Evolutionary conservation across 2,888 invertebrate genomes (phyloP), one percentile per base, ranked within the genome.

Genomic region (Liodrosophila aerea): DNA sequence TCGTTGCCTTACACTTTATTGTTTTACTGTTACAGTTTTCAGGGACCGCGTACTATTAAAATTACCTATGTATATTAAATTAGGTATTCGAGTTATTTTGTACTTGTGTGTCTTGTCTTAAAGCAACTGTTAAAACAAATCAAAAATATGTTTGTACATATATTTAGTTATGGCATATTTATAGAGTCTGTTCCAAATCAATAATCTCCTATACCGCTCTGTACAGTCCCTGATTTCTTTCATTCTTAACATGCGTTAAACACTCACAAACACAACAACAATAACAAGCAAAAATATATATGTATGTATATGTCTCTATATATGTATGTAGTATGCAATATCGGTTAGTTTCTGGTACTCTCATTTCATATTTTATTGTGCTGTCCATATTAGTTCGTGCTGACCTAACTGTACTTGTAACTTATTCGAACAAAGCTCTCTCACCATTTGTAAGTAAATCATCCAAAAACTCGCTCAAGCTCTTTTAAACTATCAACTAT

Each of bases 1-100:
- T 76, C 82, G 73, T 81, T 77, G 75, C 61, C 70, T 53, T 41
- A 29, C 50, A 53, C 61, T 53, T 77, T 77, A 75, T 77, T 76
- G 73, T 76, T 66, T 47, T 56, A n/a, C 36, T 44, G 33, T 68
- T 61, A 37, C 44, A 7, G 7, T 40, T 31, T 9, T 40, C n/a
- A n/a, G n/a, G 41, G 18, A 9, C n/a, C n/a, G n/a, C n/a, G n/a
- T n/a, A n/a, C n/a, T n/a, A n/a, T n/a, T 22, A 22, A 22, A 22
- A 22, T 22, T 22, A 4, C 3, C 22, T 22, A 22, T 22, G 22
- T 22, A 22, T 22, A 22, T 2, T 22, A 22, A 22, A 22, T 62
- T 62, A 30, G n/a, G 37, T 45, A 57, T 16, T 51, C 36, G 30
- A 31, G 12, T 36, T 39, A 15, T 27, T 4, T 37, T 40, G 12